phyloP scores from a whole-genome alignment of 2,797 vertebrate species.

The Helicolenus hilgendorfi region DNA sequence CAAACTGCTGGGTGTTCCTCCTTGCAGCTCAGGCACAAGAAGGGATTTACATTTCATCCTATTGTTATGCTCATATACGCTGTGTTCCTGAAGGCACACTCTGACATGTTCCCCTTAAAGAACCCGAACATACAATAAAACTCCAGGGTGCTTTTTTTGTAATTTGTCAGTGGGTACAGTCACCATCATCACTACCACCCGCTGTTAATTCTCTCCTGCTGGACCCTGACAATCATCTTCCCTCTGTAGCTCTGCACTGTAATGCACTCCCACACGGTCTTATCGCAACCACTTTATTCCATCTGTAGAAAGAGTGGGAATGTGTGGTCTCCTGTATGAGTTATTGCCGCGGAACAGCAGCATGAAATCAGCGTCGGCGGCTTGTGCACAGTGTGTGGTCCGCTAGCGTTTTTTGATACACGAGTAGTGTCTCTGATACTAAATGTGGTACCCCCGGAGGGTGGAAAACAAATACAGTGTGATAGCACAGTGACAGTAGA shows the following conservation, averaged over 20 bases:
- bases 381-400: constrained; percentile 79
- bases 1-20: constrained; percentile 45
- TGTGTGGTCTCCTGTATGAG: constrained; percentile 78
- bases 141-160: constrained; percentile 24
- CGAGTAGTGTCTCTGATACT: constrained; percentile 78
- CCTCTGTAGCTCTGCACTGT: constrained; percentile 49
- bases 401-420: constrained; percentile 62
- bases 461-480: constrained; percentile 69
- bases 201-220: constrained; percentile 62
- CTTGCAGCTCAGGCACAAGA: constrained; percentile 19
- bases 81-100: background rate
- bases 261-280: constrained; percentile 79
- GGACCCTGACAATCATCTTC: constrained; percentile 67
- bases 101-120: background rate
- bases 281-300: constrained; percentile 78
- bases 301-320: constrained; percentile 76
- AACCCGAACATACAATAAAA: background rate
- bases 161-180: constrained; percentile 18
- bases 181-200: constrained; percentile 47
- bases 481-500: constrained; percentile 49
- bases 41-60: constrained; percentile 34
- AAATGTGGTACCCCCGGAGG: constrained; percentile 70
- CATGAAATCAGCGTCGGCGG: constrained; percentile 82
- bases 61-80: constrained; percentile 5
- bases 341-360: constrained; percentile 79